phyloP scores from a whole-genome alignment of 2,113 vertebrate species.

The Dasyprocta punctata region DNA sequence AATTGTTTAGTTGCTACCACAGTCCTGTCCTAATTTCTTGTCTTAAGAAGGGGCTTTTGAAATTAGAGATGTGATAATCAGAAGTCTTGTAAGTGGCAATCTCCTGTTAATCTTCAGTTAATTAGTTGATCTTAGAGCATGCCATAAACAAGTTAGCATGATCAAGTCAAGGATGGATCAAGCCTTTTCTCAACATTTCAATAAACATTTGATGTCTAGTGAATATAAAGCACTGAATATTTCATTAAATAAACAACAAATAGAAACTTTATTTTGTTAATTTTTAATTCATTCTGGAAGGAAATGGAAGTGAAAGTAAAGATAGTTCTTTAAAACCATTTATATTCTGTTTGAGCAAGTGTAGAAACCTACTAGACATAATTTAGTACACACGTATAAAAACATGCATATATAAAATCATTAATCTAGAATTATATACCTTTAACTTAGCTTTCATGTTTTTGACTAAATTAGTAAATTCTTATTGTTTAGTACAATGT shows the following conservation, averaged over 20 bases:
- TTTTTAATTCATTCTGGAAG: background rate
- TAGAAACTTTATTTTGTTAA: background rate
- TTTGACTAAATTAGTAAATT: constrained; percentile 1
- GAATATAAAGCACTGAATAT: background rate
- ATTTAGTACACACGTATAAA: background rate
- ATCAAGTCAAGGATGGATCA: background rate
- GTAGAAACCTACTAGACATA: background rate
- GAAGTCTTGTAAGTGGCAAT: background rate
- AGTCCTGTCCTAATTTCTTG: background rate
- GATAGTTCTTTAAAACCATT: background rate
- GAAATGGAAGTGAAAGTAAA: background rate
- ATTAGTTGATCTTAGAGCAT: background rate
- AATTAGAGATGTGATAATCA: background rate
- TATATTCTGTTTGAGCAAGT: background rate
- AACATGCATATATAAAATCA: background rate
- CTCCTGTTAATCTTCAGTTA: background rate
- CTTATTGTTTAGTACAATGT: background rate
- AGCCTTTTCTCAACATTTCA: background rate
- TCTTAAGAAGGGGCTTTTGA: constrained; percentile 6
- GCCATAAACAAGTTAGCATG: background rate
- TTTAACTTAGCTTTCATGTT: background rate
- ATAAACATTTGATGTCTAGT: background rate
- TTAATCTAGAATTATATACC: background rate
- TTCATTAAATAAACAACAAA: background rate
- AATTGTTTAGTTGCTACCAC: background rate